phyloP scores from a whole-genome alignment of 92 coral and sea anemone species.

The Epizoanthus scotinus region DNA sequence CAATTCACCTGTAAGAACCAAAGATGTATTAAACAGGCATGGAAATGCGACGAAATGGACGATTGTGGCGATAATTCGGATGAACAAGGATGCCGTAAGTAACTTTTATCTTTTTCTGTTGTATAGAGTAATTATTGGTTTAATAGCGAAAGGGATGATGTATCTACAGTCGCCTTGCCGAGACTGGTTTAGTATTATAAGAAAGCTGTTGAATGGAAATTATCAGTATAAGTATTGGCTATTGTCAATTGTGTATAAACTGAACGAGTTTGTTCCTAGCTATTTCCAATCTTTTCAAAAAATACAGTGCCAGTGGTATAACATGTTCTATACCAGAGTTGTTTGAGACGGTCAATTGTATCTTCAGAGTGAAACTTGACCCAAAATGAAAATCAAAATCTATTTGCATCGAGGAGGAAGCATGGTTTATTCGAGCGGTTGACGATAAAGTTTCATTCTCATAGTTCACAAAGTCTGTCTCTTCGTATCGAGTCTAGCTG shows the following conservation, averaged over 20 bases:
- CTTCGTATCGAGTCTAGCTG: too few species aligned
- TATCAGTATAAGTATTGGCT: background rate
- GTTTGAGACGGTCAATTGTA: background rate
- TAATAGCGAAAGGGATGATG: background rate
- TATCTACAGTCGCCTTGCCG: background rate
- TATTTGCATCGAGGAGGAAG: too few species aligned
- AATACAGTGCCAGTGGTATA: background rate
- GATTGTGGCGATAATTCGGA: constrained; percentile 44
- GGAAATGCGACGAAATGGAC: constrained; percentile 41
- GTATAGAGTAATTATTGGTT: background rate
- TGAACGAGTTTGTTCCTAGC: constrained; percentile 1
- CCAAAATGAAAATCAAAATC: too few species aligned
- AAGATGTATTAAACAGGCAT: constrained; percentile 13
- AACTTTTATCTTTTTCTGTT: background rate
- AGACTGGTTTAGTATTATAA: background rate
- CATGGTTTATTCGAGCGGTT: too few species aligned
- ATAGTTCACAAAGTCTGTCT: too few species aligned
- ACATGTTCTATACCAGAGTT: background rate
- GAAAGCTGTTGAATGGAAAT: constrained; percentile 5
- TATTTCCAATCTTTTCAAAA: background rate
- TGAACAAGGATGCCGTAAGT: constrained; percentile 35
- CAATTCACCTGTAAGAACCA: constrained; percentile 39
- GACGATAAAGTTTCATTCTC: too few species aligned
- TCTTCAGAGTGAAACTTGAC: too few species aligned
- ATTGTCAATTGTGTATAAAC: background rate